Base-by-base conservation (phyloP, 2,797 vertebrate species). In the Gallinago stenura region DNA sequence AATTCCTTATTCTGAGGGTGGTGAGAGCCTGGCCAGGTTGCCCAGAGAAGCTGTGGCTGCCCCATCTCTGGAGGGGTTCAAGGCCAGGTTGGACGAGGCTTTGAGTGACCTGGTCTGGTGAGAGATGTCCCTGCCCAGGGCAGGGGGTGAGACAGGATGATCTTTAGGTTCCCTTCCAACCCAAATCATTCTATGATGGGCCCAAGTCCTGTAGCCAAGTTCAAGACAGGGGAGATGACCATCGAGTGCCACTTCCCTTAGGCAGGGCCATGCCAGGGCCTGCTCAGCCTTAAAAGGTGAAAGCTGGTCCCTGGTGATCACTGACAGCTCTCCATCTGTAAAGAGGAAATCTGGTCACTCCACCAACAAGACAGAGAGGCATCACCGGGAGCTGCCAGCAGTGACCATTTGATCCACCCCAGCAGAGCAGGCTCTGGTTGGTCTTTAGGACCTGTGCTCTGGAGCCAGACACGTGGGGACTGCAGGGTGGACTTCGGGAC, bases 151-250 rank as follows among this genome's bases (percentile, higher is more conserved):
- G 2, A 37, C 35, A 26, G 7, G 35, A 3, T 37, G 58, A 3
- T 6, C 58, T 37, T 26, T 12, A 8, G 12, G 16, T 11, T 39
- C 58, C 35, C 17, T 61, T 39, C 35, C 35, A 28, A 37, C 35
- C 8, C 35, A 37, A 61, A 37, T 17, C 35, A 19, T 39, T 39
- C 58, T 28, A 6, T 39, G 35, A 61, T 18, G 8, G 53, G 22
- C 11, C 17, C 37, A 14, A 30, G 30, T 3, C 4, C 30, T 9
- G 30, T 1, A 37, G 21, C 26, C 1, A 0, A 41, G 20, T 56
- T 56, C 46, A 62, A 64, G 30, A 26, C 30, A 62, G 10, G 14
- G 28, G 3, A 41, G 31, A 31, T 15, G 30, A 19, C 16, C 16
- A 2, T 21, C 9, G 33, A 39, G 28, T 10, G 16, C 15, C 2